phyloP scores from a whole-genome alignment of 2,888 invertebrate species.

The Caenorhabditis afra region DNA sequence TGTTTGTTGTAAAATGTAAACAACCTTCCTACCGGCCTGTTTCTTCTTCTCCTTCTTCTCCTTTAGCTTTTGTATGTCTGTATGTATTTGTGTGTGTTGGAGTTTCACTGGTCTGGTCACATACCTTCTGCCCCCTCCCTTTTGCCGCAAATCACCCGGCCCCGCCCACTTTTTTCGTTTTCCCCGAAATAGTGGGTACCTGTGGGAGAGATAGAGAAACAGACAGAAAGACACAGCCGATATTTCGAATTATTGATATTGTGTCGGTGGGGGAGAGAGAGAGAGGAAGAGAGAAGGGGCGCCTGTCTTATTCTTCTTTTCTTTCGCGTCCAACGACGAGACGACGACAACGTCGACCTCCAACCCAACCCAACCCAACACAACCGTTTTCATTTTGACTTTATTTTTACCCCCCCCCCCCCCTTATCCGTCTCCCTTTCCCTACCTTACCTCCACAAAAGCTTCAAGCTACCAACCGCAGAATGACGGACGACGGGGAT shows the following conservation, averaged over 20 bases:
- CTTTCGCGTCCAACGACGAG: constrained; percentile 16
- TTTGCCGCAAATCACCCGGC: neutral
- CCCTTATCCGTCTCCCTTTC: neutral
- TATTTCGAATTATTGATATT: constrained; percentile 59
- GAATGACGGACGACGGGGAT: constrained; percentile 40
- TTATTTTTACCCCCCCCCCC: neutral
- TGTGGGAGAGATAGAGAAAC: constrained; percentile 38
- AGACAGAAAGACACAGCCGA: constrained; percentile 26
- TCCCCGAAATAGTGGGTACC: constrained; percentile 22
- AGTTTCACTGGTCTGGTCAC: neutral
- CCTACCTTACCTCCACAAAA: neutral
- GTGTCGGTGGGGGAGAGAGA: constrained; percentile 13
- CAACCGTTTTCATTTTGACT: too few species aligned
- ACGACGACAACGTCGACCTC: too few species aligned
- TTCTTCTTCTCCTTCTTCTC: neutral
- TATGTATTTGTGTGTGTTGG: neutral
- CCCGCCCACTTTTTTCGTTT: constrained; percentile 49
- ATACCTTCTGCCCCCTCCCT: neutral
- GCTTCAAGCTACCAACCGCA: neutral
- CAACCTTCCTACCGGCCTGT: too few species aligned
- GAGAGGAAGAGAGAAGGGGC: too few species aligned
- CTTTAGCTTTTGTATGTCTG: neutral
- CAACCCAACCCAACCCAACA: too few species aligned
- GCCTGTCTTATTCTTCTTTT: constrained; percentile 12
- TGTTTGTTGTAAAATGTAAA: neutral